phyloP scores from a whole-genome alignment of 2,888 invertebrate genomes.

The Diadegma fenestrale region DNA sequence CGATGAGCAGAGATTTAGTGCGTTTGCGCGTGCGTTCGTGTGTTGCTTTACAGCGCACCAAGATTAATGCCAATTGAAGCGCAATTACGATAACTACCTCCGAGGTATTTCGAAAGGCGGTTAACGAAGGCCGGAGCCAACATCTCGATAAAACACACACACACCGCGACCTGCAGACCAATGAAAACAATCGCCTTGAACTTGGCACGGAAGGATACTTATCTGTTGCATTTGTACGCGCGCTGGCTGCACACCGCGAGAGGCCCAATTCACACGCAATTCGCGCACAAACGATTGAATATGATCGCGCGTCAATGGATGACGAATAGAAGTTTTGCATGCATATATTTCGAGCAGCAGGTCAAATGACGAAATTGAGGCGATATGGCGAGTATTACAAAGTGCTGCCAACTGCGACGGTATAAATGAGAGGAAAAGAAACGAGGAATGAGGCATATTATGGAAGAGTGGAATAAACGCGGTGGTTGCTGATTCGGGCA shows the following conservation, averaged over 20 bases:
- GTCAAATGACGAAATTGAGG: too few species aligned
- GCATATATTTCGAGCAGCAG: too few species aligned
- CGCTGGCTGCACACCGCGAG: not conserved
- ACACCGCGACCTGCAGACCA: not conserved
- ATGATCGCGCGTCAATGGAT: not conserved
- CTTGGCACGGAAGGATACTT: constrained; percentile 27
- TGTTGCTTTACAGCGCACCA: constrained; percentile 52
- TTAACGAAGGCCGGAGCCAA: constrained; percentile 58
- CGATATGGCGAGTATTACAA: too few species aligned
- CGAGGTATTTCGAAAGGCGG: constrained; percentile 66
- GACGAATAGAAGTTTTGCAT: constrained; percentile 5
- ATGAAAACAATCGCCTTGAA: constrained; percentile 43
- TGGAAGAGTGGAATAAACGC: constrained; percentile 6
- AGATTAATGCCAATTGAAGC: constrained; percentile 70
- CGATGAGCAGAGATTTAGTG: constrained; percentile 12
- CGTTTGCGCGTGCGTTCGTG: not conserved
- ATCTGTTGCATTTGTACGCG: constrained; percentile 1
- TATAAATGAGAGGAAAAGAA: constrained; percentile 53
- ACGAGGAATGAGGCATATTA: constrained; percentile 28
- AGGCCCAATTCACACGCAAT: constrained; percentile 10
- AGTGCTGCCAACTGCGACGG: constrained; percentile 25
- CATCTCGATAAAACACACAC: constrained; percentile 47
- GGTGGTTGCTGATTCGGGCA: constrained; percentile 55
- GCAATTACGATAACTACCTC: constrained; percentile 71
- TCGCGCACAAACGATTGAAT: not conserved